Percentiles rank a stretch among this genome's conserved stretches.
These are phyloP conservation scores for Chionomys nivalis DNA, from an alignment of 2,113 vertebrate genomes.

Conservation along the genomic window DNA sequence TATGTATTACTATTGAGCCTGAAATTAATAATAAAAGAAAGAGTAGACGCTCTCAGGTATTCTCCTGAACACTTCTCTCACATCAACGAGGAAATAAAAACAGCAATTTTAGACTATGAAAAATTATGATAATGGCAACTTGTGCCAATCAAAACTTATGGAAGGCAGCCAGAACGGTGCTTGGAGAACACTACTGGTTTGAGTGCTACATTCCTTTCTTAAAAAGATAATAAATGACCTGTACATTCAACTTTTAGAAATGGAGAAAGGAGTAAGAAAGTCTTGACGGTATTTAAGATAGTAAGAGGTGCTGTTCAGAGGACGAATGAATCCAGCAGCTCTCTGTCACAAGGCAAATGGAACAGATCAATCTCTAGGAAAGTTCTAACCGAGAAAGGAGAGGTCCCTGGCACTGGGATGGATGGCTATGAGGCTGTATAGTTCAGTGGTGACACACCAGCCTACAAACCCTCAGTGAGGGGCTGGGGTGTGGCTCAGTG, in stretches of 20 bases:
- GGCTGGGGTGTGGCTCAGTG: too few relatives aligned
- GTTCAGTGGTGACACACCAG: neutral
- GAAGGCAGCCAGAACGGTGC: constrained; percentile 37
- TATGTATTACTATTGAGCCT: constrained; percentile 19
- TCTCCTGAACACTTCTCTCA: constrained; percentile 15
- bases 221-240: constrained; percentile 37
- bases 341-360: constrained; percentile 31
- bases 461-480: neutral
- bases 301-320: constrained; percentile 40
- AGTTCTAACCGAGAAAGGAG: neutral
- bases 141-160: constrained; percentile 31
- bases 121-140: constrained; percentile 57
- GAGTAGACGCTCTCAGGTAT: constrained; percentile 23
- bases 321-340: neutral
- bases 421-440: neutral
- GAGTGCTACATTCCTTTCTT: constrained; percentile 35
- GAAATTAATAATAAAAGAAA: constrained; percentile 63
- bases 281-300: constrained; percentile 28
- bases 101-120: constrained; percentile 62
- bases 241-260: constrained; percentile 49
- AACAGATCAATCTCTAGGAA: constrained; percentile 3
- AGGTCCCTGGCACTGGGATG: neutral
- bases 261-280: constrained; percentile 30
- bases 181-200: constrained; percentile 22
- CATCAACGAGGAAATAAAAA: constrained; percentile 63